Base-by-base conservation (phyloP, 1,140 invertebrate species). In the Hypsibius dujardini region DNA sequence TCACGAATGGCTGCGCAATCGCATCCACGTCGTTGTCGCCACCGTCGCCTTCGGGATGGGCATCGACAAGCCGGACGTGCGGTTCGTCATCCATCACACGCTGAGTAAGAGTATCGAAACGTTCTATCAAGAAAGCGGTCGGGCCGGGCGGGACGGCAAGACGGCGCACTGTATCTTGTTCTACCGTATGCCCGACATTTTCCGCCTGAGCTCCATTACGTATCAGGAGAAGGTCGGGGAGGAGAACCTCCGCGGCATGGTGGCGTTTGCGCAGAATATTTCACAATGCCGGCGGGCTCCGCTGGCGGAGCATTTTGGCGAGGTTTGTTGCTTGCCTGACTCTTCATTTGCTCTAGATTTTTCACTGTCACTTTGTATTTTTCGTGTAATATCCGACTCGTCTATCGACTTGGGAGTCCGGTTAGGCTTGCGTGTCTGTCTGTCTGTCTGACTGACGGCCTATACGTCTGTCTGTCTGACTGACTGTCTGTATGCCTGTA, bases 11-110 rank as follows among this genome's bases (percentile, higher is more conserved):
- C 80, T 87, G 73, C 80, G 80, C 2, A 86, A 86, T 73, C 76
- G 85, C 72, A 86, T 88, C 75, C 85, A 78, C 74, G 88, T 86
- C 46, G 86, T 92, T 45, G 84, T 91, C 1, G 90, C 90, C 1
- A 93, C 90, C 14, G 87, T 95, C 62, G 95, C 92, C 73, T 97
- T 97, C 82, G 94, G 94, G 46, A 96, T 98, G 93, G 94, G 94
- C 59, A 94, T 98, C 47, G 93, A 98, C 78, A 96, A 97, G 79
- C 86, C 90, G 40, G 84, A 89, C 75, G 93, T 97, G 1, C 84
- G 89, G 71, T 92, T 90, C 81, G 88, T 94, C 0, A 90, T 93
- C 74, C 90, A 94, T 79, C 86, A 92, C 77, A 86, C 85, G 40
- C 80, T 92, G 42, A 89, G 89, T 59, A 93, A 93, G 79, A 89